Conservation (phyloP, 2,113 vertebrate genomes). For the Myotis lucifugus region DNA sequence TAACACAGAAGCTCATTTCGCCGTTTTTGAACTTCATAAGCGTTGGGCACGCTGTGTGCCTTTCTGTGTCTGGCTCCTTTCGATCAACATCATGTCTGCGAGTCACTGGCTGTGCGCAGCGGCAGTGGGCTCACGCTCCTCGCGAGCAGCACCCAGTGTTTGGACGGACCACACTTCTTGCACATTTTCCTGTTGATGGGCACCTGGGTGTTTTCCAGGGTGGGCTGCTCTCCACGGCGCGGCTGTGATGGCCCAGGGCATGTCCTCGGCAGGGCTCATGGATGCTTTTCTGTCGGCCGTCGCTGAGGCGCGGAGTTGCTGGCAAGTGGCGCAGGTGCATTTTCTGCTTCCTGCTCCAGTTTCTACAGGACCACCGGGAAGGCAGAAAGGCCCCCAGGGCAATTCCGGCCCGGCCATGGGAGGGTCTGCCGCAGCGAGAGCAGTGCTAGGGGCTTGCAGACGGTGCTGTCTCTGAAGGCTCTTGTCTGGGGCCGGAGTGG, state of each 20-base stretch:
- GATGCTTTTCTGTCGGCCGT: neutral
- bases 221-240: neutral
- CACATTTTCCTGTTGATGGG: neutral
- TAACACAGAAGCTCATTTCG: neutral
- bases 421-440: neutral
- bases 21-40: neutral
- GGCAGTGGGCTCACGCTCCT: too few species aligned
- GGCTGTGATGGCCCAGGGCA: neutral
- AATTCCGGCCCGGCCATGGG: neutral
- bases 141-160: neutral
- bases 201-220: neutral
- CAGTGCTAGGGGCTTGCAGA: neutral
- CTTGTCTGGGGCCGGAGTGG: neutral
- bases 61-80: neutral
- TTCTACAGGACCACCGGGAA: neutral
- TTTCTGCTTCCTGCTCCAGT: neutral
- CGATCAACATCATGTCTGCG: rapidly evolving
- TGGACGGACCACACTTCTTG: neutral
- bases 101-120: neutral
- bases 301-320: neutral
- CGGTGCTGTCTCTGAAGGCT: rapidly evolving
- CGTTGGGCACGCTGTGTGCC: rapidly evolving
- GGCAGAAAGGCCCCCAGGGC: neutral
- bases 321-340: rapidly evolving
- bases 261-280: neutral